phyloP scores from a whole-genome alignment of 37 sponge, comb jelly and placozoan genomes.

The Halichondria panicea region DNA sequence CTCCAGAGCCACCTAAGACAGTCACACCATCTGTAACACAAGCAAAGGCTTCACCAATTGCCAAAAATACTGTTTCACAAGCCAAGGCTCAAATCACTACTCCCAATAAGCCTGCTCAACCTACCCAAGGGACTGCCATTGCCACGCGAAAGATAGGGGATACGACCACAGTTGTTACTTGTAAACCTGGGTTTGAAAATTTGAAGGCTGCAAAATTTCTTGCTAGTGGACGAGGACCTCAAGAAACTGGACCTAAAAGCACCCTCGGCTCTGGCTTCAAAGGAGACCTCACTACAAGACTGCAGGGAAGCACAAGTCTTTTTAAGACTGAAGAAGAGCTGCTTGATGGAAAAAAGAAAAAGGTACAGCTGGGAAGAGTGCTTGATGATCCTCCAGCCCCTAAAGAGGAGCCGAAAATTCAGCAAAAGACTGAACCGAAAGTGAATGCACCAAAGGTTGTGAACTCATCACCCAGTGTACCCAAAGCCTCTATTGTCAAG shows the following conservation, averaged over 20 bases:
- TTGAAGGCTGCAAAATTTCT: slow-evolving; percentile 48
- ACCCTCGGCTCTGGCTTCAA: slow-evolving; percentile 30
- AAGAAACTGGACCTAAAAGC: slow-evolving; percentile 8
- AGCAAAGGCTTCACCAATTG: neutral
- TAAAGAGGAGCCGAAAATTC: neutral
- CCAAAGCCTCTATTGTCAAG: neutral
- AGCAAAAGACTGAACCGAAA: too few species aligned
- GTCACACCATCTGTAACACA: neutral
- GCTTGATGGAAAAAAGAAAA: slow-evolving; percentile 42
- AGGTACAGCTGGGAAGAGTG: slow-evolving; percentile 65
- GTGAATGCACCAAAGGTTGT: neutral
- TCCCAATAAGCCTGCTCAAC: neutral
- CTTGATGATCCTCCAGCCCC: slow-evolving; percentile 34
- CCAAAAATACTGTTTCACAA: neutral
- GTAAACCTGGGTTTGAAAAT: slow-evolving; percentile 51
- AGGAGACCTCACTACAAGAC: slow-evolving; percentile 16
- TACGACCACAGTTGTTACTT: slow-evolving; percentile 24
- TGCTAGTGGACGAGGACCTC: slow-evolving; percentile 19
- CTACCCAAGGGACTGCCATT: neutral
- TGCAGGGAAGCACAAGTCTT: slow-evolving; percentile 54
- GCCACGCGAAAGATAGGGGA: slow-evolving; percentile 17
- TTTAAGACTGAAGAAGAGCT: slow-evolving; percentile 62
- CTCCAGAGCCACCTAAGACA: too few species aligned
- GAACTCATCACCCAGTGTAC: neutral
- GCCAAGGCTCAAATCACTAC: neutral